Percentiles rank a stretch among this genome's conserved stretches.
Conservation (phyloP, 2,888 invertebrate genomes). For the Chorisops tibialis region DNA sequence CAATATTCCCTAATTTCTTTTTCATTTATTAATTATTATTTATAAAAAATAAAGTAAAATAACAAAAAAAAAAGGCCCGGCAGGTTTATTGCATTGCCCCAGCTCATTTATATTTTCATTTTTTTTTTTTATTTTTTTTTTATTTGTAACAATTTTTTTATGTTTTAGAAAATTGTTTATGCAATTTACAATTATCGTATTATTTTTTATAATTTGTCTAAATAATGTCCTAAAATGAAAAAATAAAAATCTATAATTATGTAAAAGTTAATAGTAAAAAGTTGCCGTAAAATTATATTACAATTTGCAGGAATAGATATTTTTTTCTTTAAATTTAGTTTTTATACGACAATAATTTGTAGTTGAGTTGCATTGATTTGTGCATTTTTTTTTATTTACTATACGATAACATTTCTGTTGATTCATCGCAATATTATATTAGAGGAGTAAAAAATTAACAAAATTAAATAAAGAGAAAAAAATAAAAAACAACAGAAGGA, state of each 20-base stretch:
- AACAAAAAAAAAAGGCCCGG: slow-evolving; percentile 31
- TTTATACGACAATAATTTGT: neutral
- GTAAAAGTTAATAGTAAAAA: slow-evolving; percentile 4
- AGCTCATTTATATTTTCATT: slow-evolving; percentile 31
- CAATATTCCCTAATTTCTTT: slow-evolving; percentile 4
- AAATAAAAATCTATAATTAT: slow-evolving; percentile 24
- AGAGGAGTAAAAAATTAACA: neutral
- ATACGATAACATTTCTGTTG: neutral
- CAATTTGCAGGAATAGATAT: slow-evolving; percentile 22
- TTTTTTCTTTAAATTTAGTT: neutral
- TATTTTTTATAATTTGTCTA: slow-evolving; percentile 13
- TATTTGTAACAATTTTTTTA: slow-evolving; percentile 36
- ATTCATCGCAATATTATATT: neutral
- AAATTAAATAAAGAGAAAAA: neutral
- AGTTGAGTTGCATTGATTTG: slow-evolving; percentile 12
- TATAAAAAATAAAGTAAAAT: neutral
- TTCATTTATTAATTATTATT: neutral
- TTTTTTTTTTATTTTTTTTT: slow-evolving; percentile 43
- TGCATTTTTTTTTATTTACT: slow-evolving; percentile 3
- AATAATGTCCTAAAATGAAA: slow-evolving; percentile 25
- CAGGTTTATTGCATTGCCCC: slow-evolving; percentile 39
- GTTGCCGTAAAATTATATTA: slow-evolving; percentile 21
- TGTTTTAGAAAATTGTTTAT: slow-evolving; percentile 2
- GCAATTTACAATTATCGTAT: neutral
- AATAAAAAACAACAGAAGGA: neutral